Base-by-base conservation (phyloP, 2,888 invertebrate genomes). In the Timema podura region DNA sequence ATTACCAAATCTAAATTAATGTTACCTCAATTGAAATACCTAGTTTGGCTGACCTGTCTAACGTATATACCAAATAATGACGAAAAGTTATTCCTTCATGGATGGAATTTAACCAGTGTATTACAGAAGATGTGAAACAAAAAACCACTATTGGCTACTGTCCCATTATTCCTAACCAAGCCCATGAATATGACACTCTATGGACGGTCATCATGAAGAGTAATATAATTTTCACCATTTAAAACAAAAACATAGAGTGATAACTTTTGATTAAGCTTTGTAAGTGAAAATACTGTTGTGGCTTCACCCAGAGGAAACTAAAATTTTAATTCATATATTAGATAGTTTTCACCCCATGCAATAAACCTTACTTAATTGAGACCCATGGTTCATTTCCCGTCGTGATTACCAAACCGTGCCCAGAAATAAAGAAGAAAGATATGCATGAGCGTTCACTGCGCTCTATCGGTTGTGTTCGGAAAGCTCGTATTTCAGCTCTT, bases 11-110 rank as follows among this genome's bases (percentile, higher is more conserved):
- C 15, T n/a, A 54, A 8, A 7, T 9, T 16, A 54, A 13, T 54
- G 6, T 54, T 54, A 15, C 54, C 7, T 15, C 6, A 13, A 10
- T 15, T 54, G n/a, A 54, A 54, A 54, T 7, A 3, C 54, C 8
- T 54, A 8, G 30, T 30, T 30, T 30, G 30, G 30, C 30, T 30
- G 30, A 30, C 30, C 30, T 2, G 30, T 16, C 10, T 5, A 54
- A 54, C 8, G 8, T 54, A 16, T 7, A 15, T 2, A 54, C 54
- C n/a, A 54, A 54, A 54, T 13, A 16, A 54, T 54, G 16, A 1
- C 6, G 54, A 54, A 15, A 54, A 54, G 54, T 54, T 15, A 54
- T 54, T 54, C 51, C 51, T 54, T 54, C 9, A 11, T 54, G 57
- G 1, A n/a, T n/a, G 15, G 57, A 0, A 57, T 57, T 54, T 6